Evolutionary conservation across 2,888 invertebrate genomes (phyloP).

Genomic region (Hofmannophila pseudospretella): DNA sequence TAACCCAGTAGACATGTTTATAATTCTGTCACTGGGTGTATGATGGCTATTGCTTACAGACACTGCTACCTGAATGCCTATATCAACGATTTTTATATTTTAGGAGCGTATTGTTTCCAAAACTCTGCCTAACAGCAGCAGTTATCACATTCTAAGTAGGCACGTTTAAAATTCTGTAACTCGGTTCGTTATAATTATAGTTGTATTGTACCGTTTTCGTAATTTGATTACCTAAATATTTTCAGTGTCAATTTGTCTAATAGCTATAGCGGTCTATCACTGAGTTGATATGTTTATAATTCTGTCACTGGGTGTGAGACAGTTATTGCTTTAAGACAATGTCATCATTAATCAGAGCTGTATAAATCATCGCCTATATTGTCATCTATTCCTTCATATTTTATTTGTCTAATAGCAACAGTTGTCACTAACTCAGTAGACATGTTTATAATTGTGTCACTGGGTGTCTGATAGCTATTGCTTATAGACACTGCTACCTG

Average conservation of each 20-base stretch:
- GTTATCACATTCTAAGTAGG: constrained; percentile 18
- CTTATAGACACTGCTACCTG: constrained; percentile 1
- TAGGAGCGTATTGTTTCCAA: too few relatives aligned
- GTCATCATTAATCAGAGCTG: too few relatives aligned
- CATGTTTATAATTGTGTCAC: constrained; percentile 8
- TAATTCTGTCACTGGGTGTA: constrained; percentile 14
- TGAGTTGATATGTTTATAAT: constrained; percentile 7
- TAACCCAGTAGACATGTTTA: constrained; percentile 18
- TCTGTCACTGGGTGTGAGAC: constrained; percentile 10
- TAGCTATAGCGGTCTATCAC: constrained; percentile 5
- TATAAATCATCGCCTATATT: not conserved
- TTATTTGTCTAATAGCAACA: constrained; percentile 1
- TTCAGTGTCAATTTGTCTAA: too few relatives aligned
- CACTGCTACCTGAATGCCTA: too few relatives aligned
- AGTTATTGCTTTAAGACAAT: constrained; percentile 6
- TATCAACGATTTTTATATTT: too few relatives aligned
- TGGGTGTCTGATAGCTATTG: constrained; percentile 7
- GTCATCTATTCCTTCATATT: constrained; percentile 3
- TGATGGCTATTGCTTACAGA: not conserved
- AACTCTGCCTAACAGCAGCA: not conserved
- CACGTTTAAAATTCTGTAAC: constrained; percentile 23
- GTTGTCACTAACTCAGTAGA: constrained; percentile 16
- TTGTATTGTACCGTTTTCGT: not conserved
- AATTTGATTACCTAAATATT: too few relatives aligned
- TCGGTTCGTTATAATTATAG: constrained; percentile 12